Base-by-base conservation (phyloP, 2,888 invertebrate species). In the Diaperis boleti region DNA sequence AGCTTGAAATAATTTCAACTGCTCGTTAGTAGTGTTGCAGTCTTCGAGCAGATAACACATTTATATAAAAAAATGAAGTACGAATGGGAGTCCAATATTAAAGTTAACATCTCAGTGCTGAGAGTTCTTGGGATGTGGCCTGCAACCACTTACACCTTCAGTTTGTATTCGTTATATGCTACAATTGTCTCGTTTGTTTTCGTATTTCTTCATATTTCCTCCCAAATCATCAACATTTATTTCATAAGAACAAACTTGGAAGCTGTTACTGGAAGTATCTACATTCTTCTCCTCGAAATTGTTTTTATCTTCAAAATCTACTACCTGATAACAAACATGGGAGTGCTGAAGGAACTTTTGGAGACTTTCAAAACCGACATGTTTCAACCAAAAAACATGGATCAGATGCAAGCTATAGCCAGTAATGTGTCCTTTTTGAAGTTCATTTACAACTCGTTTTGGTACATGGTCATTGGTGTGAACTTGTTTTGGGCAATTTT, bases 361-460 rank as follows among this genome's bases (percentile, higher is more conserved):
- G n/a, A 10, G n/a, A 10, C 4, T 22, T 10, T 10, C 4, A 13
- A 29, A 45, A 29, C 37, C 26, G 8, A 55, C 61, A 7, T 54
- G 37, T 55, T 45, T 61, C 29, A 54, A 22, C 6, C 26, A 44
- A 18, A 45, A 61, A 20, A 37, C 39, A 14, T 54, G 54, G 42
- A 54, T 54, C 20, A 54, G 33, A n/a, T n/a, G n/a, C n/a, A n/a
- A n/a, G n/a, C n/a, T n/a, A n/a, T n/a, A n/a, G n/a, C n/a, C n/a
- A n/a, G n/a, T 35, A 11, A 10, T 11, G n/a, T 10, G 5, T 6
- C 5, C 4, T 10, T 10, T 10, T 22, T 4, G 22, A 22, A 22
- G 7, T 6, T 22, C 22, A 22, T 22, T 22, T 22, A 22, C 22
- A 22, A 22, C 22, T 22, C 7, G 5, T 22, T 6, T 7, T 7